Percentiles rank a stretch among this genome's conserved stretches.
phyloP scores from a whole-genome alignment of 1,140 invertebrate species.

The Tenebrio molitor region DNA sequence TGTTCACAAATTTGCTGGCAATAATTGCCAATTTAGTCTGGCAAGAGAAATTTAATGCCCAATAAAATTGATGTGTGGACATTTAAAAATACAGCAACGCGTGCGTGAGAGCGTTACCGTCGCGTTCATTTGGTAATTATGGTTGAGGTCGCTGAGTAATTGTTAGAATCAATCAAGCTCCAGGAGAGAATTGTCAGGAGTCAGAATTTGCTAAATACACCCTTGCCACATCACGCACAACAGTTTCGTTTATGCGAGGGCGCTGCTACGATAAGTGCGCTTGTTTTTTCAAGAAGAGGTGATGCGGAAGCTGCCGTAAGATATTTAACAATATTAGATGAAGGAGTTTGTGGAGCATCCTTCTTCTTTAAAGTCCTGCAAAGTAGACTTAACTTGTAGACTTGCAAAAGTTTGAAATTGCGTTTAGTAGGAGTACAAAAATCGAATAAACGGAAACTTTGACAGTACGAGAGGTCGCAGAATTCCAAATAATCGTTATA shows the following conservation, averaged over 20 bases:
- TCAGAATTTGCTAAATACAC: constrained; percentile 36
- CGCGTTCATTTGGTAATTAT: constrained; percentile 37
- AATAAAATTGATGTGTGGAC: constrained; percentile 38
- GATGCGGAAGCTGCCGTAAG: too few relatives aligned
- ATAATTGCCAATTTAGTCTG: constrained; percentile 21
- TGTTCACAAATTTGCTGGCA: not conserved
- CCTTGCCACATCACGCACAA: constrained; percentile 25
- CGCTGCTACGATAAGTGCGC: too few relatives aligned
- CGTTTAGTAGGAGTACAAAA: constrained; percentile 21
- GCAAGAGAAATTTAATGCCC: constrained; percentile 29
- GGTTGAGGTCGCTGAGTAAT: constrained; percentile 36
- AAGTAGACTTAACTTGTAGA: constrained; percentile 20
- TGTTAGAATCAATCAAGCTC: constrained; percentile 34
- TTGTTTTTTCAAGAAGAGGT: too few relatives aligned
- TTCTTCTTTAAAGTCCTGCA: not conserved
- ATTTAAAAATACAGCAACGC: constrained; percentile 24
- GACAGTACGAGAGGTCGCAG: constrained; percentile 1
- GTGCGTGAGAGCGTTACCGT: constrained; percentile 32
- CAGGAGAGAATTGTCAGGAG: constrained; percentile 27
- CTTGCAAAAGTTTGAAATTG: constrained; percentile 10
- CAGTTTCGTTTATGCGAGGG: constrained; percentile 1
- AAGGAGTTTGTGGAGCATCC: not conserved
- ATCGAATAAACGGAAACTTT: constrained; percentile 28
- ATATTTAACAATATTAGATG: not conserved
- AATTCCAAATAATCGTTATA: constrained; percentile 34